These are phyloP conservation scores for Tiliacea citrago DNA, from an alignment of 2,888 invertebrate genomes.

Conservation along the genomic window DNA sequence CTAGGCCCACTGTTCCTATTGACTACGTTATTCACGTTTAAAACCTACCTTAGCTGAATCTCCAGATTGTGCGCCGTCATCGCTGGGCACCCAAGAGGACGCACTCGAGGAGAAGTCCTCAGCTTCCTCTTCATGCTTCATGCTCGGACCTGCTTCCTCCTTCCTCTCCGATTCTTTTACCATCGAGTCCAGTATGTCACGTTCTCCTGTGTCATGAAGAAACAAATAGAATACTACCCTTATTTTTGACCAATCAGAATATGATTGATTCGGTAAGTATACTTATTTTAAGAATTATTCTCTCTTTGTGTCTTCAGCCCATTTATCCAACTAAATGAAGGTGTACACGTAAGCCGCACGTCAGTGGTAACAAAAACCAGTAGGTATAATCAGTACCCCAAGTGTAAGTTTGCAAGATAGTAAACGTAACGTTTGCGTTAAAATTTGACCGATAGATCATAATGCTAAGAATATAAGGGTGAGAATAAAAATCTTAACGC, in stretches of 20 bases:
- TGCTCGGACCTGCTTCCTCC: slow-evolving; percentile 67
- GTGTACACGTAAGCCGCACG: neutral
- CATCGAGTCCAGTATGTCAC: slow-evolving; percentile 64
- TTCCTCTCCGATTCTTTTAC: slow-evolving; percentile 49
- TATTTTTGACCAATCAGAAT: neutral
- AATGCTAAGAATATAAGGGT: no score
- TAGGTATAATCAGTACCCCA: no score
- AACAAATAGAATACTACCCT: neutral
- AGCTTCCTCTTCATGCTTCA: slow-evolving; percentile 70
- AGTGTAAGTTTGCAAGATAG: no score
- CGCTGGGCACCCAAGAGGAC: slow-evolving; percentile 83
- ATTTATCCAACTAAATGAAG: neutral
- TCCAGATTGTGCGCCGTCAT: slow-evolving; percentile 72
- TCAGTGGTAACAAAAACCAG: neutral
- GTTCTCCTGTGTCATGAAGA: slow-evolving; percentile 63
- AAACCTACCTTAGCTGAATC: slow-evolving; percentile 71
- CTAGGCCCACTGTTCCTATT: no score
- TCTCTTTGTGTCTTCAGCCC: neutral
- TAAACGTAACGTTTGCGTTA: no score
- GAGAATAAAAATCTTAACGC: no score
- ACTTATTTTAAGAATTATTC: neutral
- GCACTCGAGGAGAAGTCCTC: slow-evolving; percentile 80
- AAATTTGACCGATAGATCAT: no score
- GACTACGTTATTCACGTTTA: neutral
- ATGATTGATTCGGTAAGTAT: neutral